These are phyloP conservation scores for Drosophila parthenogenetica DNA, from an alignment of 2,888 invertebrate genomes.

Conservation along the genomic window DNA sequence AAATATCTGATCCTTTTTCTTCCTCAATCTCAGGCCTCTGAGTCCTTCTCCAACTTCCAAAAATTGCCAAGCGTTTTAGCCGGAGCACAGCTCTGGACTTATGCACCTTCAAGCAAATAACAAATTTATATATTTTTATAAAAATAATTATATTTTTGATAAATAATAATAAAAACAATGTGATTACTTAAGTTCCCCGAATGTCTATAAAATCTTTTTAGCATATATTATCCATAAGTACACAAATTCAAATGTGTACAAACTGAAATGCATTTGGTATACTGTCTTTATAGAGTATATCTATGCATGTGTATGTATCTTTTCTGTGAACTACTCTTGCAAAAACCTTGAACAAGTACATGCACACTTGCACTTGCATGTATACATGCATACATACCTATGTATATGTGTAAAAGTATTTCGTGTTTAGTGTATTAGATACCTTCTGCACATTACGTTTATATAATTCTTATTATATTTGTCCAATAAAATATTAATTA, in stretches of 20 bases:
- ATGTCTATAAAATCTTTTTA: neutral
- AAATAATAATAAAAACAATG: too few relatives aligned
- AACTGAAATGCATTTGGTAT: neutral
- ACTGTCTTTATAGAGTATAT: neutral
- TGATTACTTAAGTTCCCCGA: neutral
- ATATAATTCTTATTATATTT: constrained; percentile 29
- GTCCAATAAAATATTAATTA: neutral
- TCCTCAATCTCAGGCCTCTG: constrained; percentile 1
- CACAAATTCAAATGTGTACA: neutral
- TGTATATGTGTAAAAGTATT: constrained; percentile 13
- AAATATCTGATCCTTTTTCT: constrained; percentile 6
- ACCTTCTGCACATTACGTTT: constrained; percentile 19
- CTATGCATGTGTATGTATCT: constrained; percentile 8
- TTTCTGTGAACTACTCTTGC: constrained; percentile 1
- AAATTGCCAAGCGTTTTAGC: constrained; percentile 26
- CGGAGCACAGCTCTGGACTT: constrained; percentile 34
- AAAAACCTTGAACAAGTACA: constrained; percentile 58
- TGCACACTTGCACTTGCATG: constrained; percentile 16
- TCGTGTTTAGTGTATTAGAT: constrained; percentile 17
- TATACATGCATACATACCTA: constrained; percentile 5
- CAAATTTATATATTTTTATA: too few relatives aligned
- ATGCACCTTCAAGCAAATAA: constrained; percentile 17
- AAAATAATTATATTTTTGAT: neutral
- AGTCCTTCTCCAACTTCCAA: constrained; percentile 24
- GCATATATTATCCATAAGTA: neutral